Evolutionary conservation across 2,888 invertebrate genomes (phyloP).

Genomic region (Syritta pipiens): DNA sequence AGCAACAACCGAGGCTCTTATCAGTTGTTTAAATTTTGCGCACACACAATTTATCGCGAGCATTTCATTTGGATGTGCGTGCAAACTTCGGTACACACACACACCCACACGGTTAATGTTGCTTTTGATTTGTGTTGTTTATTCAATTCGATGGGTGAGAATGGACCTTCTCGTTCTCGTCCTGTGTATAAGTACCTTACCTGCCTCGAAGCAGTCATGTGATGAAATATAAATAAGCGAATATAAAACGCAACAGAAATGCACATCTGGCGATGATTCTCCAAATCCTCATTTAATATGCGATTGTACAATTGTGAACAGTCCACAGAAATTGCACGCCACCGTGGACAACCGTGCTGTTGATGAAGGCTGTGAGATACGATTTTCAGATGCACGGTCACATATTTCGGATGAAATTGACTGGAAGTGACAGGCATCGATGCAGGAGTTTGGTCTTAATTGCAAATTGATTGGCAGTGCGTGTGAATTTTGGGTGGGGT

Average conservation of each 20-base stretch:
- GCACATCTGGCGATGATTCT: background rate
- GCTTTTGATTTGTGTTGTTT: background rate
- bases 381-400: background rate
- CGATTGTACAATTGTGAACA: background rate
- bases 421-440: background rate
- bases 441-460: slow-evolving; percentile 1
- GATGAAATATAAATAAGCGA: slow-evolving; percentile 3
- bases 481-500: too few relatives aligned
- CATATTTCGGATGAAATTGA: slow-evolving; percentile 8
- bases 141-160: background rate
- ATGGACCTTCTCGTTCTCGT: too few relatives aligned
- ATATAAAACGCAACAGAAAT: background rate
- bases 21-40: background rate
- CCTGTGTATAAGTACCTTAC: too few relatives aligned
- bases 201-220: background rate
- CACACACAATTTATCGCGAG: background rate
- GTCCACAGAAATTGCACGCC: too few relatives aligned
- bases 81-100: background rate
- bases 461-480: slow-evolving; percentile 8
- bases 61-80: too few relatives aligned
- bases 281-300: slow-evolving; percentile 1
- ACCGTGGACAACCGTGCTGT: too few relatives aligned
- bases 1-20: background rate
- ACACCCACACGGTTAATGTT: background rate
- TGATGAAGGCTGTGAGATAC: background rate